Evolutionary conservation across 2,113 vertebrate genomes (phyloP).

Genomic region (Noctilio leporinus): DNA sequence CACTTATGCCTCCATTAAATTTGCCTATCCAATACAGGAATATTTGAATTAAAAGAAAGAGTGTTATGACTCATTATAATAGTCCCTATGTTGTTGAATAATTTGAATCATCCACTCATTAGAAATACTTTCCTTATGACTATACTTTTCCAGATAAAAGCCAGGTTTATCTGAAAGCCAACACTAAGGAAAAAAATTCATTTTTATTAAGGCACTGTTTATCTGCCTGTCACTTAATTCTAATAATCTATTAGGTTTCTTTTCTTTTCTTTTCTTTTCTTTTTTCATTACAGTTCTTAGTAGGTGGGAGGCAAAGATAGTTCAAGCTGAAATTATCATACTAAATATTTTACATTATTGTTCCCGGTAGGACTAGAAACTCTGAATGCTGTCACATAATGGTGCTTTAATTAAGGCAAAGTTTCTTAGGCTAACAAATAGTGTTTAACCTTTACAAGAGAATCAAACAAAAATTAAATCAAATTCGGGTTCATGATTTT

Average conservation of each 20-base stretch:
- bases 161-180: background rate
- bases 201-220: background rate
- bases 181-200: background rate
- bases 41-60: background rate
- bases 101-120: background rate
- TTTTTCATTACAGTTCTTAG: background rate
- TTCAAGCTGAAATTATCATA: background rate
- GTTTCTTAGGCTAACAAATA: background rate
- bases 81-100: background rate
- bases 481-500: background rate
- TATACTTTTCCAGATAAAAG: background rate
- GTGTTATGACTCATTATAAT: background rate
- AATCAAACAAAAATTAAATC: background rate
- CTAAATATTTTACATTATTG: background rate
- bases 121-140: background rate
- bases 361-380: background rate
- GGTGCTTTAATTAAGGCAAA: background rate
- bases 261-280: no score
- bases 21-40: background rate
- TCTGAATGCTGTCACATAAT: background rate
- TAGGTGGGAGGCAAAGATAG: background rate
- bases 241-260: background rate
- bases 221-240: background rate
- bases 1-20: background rate
- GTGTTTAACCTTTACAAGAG: background rate